Evolutionary conservation across 2,797 vertebrate genomes (phyloP).

Genomic region (Bryconaethiops microstoma): DNA sequence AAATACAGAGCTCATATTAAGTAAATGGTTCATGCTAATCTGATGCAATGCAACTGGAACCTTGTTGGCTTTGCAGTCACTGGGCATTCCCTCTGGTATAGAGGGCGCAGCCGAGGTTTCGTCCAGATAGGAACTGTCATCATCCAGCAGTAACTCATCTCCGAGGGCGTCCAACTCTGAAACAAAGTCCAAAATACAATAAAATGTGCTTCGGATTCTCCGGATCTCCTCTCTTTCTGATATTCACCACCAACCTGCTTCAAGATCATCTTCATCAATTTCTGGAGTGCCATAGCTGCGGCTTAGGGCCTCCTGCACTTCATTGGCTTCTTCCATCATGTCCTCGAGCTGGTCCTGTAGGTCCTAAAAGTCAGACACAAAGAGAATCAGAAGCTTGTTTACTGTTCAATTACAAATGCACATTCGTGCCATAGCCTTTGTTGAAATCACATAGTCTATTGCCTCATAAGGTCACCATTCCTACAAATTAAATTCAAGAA

Average conservation of each 20-base stretch:
- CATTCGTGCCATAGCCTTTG: neutral
- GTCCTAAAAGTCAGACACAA: slow-evolving; percentile 76
- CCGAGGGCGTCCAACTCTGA: slow-evolving; percentile 94
- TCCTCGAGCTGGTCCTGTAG: slow-evolving; percentile 97
- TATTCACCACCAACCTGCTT: slow-evolving; percentile 82
- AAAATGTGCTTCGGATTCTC: neutral
- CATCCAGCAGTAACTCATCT: slow-evolving; percentile 94
- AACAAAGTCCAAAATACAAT: slow-evolving; percentile 39
- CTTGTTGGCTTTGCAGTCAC: slow-evolving; percentile 93
- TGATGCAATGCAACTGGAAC: slow-evolving; percentile 52
- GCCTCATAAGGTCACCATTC: neutral
- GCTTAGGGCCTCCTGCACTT: slow-evolving; percentile 94
- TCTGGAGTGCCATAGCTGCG: slow-evolving; percentile 97
- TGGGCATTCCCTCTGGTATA: slow-evolving; percentile 93
- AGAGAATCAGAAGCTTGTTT: neutral
- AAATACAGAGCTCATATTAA: neutral
- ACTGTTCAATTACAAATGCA: neutral
- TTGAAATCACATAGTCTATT: neutral
- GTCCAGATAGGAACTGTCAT: slow-evolving; percentile 95
- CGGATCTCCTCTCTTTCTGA: neutral
- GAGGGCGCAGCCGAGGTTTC: slow-evolving; percentile 93
- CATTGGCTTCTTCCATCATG: slow-evolving; percentile 97
- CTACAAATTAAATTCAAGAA: neutral
- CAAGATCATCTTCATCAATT: slow-evolving; percentile 96
- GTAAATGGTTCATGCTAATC: neutral